Evolutionary conservation across 2,113 vertebrate species (phyloP).

Genomic region (Xyrauchen texanus): DNA sequence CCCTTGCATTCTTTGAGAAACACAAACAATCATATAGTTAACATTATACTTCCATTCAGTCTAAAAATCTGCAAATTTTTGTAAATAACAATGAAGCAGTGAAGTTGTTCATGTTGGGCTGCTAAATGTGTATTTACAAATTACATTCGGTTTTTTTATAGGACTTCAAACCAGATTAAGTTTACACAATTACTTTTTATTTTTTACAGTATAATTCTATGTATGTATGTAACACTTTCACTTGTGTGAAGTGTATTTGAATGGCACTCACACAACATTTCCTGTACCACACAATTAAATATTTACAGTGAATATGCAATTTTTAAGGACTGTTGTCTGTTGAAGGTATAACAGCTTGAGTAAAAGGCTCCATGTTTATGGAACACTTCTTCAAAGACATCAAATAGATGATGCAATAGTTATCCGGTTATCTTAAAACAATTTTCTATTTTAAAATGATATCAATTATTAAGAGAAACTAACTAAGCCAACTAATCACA

Average conservation of each 20-base stretch:
- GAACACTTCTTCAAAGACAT: constrained; percentile 16
- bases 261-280: constrained; percentile 64
- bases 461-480: background rate
- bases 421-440: background rate
- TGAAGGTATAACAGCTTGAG: constrained; percentile 48
- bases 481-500: background rate
- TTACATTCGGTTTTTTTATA: too few relatives aligned
- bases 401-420: constrained; percentile 11
- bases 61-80: too few relatives aligned
- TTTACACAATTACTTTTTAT: background rate
- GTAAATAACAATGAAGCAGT: background rate
- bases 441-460: background rate
- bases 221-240: constrained; percentile 22
- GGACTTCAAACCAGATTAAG: too few relatives aligned
- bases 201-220: background rate
- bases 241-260: constrained; percentile 45
- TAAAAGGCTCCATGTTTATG: constrained; percentile 37
- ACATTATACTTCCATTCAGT: background rate
- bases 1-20: background rate
- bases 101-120: background rate
- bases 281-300: constrained; percentile 76
- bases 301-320: constrained; percentile 78
- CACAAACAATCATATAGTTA: background rate
- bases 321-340: constrained; percentile 67
- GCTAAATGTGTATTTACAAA: too few relatives aligned